Conservation (phyloP, 2,113 vertebrate species). For the Hyla sarda region DNA sequence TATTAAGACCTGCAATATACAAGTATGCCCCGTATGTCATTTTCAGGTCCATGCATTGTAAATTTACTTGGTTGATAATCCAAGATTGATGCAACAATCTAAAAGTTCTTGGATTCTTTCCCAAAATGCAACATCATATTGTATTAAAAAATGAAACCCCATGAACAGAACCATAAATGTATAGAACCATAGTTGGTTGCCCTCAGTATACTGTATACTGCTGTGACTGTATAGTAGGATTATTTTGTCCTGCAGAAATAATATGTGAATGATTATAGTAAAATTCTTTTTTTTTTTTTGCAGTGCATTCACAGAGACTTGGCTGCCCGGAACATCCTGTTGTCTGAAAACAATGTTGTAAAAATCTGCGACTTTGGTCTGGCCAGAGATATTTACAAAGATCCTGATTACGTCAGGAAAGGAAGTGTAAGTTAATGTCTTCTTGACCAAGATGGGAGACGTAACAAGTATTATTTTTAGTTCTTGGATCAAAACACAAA, state of each 20-base stretch:
- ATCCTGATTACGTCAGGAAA: conserved; percentile 97
- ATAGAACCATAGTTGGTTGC: no score
- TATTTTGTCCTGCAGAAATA: not conserved
- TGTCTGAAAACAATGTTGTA: conserved; percentile 94
- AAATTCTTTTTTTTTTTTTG: conserved; percentile 36
- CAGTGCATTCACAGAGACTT: conserved; percentile 96
- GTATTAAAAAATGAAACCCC: no score
- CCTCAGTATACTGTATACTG: no score
- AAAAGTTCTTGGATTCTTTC: no score
- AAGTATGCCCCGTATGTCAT: no score
- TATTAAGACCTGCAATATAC: no score
- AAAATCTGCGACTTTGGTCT: conserved; percentile 99
- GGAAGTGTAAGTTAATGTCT: conserved; percentile 84
- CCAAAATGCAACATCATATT: no score
- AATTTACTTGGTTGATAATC: no score
- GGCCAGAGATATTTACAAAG: conserved; percentile 98
- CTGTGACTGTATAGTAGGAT: no score
- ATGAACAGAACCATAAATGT: no score
- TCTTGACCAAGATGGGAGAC: not conserved
- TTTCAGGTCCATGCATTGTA: no score
- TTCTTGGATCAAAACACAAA: not conserved
- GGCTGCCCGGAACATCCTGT: conserved; percentile 96
- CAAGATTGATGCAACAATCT: no score
- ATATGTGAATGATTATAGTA: not conserved
- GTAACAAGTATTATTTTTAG: not conserved